Base-by-base conservation (phyloP, 2,888 invertebrate species). In the Elegia similella region DNA sequence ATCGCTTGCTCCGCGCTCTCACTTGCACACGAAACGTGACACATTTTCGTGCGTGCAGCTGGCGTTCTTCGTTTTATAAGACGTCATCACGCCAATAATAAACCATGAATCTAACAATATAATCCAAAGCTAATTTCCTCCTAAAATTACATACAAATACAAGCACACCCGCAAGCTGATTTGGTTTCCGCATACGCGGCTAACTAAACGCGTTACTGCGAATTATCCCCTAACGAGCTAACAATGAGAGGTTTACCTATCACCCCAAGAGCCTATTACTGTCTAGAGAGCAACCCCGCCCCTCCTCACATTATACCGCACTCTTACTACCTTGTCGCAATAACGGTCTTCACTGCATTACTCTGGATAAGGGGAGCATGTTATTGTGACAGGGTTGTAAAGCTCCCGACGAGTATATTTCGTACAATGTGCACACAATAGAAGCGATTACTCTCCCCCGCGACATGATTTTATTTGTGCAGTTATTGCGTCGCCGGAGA, bases 381-480 rank as follows among this genome's bases (percentile, higher is more conserved):
- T 69, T 64, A 83, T 58, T 77, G 66, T 61, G 87, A 84, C 78
- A 88, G 61, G 71, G 86, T 86, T 80, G 76, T 69, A 82, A 76
- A 78, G 72, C 70, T 69, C 69, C 62, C 67, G 67, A 74, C 72
- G 72, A 71, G 75, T 73, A 82, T 84, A 76, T 75, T 73, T 65
- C 75, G 74, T 80, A 81, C 86, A 87, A 80, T 86, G 84, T 85
- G 83, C 83, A 86, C 77, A 90, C 88, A 88, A 88, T 88, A 76
- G 84, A 83, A 82, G 80, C 88, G 86, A 88, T 90, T 89, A 82
- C 76, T 84, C 86, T 84, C 89, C 88, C 88, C 76, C 78, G 84
- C 84, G 82, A 84, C 83, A 88, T 87, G 88, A 89, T 88, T 91
- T 88, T 89, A 90, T 91, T 90, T 88, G 89, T 88, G 82, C 86